phyloP scores from a whole-genome alignment of 1,140 invertebrate species.

The Lithobius niger region DNA sequence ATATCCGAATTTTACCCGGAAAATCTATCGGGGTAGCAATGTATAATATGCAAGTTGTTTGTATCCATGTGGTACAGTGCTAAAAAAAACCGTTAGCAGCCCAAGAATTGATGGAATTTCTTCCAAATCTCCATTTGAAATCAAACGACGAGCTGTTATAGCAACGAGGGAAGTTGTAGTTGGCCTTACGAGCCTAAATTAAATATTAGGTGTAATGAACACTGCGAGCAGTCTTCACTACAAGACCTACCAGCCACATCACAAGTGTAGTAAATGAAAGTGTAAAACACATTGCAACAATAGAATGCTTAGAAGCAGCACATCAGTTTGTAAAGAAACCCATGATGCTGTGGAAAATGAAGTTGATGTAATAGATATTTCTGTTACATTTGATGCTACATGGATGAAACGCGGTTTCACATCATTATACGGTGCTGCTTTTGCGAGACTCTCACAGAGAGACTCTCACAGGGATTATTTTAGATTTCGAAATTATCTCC shows the following conservation, averaged over 20 bases:
- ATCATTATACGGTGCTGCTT: background rate
- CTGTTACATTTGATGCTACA: background rate
- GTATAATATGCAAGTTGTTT: background rate
- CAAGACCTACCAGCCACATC: background rate
- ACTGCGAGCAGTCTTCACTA: background rate
- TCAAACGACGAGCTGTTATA: background rate
- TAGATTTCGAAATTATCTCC: background rate
- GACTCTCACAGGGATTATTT: background rate
- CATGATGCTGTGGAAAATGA: background rate
- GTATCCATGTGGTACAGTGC: too few relatives aligned
- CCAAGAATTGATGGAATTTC: background rate
- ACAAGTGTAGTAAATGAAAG: background rate
- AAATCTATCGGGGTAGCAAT: too few relatives aligned
- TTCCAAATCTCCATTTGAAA: background rate
- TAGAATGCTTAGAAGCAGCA: background rate
- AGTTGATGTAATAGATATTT: background rate
- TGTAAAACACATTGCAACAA: background rate
- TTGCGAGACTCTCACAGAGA: too few relatives aligned
- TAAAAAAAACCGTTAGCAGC: background rate
- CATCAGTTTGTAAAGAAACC: background rate
- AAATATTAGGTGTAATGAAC: background rate
- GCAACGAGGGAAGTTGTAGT: background rate
- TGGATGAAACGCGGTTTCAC: background rate
- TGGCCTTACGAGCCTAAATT: background rate
- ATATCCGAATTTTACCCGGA: too few relatives aligned